Evolutionary conservation across 2,113 vertebrate genomes (phyloP).

Genomic region (Pelusios castaneus): DNA sequence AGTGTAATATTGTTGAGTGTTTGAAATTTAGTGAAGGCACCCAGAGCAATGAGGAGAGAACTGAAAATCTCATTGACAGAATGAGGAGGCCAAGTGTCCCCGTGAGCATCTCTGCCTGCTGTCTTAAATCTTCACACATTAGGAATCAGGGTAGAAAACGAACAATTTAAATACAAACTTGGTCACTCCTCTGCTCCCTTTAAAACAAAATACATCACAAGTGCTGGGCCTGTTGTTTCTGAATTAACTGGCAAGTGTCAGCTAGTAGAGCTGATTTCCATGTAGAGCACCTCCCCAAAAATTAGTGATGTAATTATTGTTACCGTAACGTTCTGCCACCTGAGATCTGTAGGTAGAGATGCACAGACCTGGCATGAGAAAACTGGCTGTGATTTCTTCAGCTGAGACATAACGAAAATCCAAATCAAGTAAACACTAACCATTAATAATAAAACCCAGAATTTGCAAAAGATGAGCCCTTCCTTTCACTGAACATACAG

Average conservation of each 20-base stretch:
- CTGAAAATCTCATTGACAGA: constrained; percentile 32
- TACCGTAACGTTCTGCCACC: background rate
- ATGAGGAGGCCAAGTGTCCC: constrained; percentile 17
- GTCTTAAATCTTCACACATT: background rate
- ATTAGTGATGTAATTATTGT: constrained; percentile 18
- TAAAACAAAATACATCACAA: background rate
- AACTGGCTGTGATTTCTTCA: background rate
- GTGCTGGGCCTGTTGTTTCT: constrained; percentile 2
- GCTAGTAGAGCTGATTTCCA: constrained; percentile 2
- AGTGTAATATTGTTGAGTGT: background rate
- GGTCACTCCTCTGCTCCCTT: background rate
- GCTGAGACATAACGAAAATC: background rate
- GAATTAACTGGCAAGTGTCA: constrained; percentile 23
- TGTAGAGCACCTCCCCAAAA: constrained; percentile 10
- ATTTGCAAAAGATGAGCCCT: background rate
- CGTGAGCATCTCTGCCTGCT: background rate
- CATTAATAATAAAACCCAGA: background rate
- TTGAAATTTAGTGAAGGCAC: background rate
- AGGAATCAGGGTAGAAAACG: background rate
- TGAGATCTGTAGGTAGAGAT: background rate
- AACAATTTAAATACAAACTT: constrained; percentile 9
- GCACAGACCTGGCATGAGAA: constrained; percentile 10
- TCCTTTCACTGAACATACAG: background rate
- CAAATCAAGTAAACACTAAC: background rate
- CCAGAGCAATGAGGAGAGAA: background rate